Evolutionary conservation across 2,888 invertebrate genomes (phyloP), one percentile per base, ranked within the genome.

Genomic region (Philereme vetulata): DNA sequence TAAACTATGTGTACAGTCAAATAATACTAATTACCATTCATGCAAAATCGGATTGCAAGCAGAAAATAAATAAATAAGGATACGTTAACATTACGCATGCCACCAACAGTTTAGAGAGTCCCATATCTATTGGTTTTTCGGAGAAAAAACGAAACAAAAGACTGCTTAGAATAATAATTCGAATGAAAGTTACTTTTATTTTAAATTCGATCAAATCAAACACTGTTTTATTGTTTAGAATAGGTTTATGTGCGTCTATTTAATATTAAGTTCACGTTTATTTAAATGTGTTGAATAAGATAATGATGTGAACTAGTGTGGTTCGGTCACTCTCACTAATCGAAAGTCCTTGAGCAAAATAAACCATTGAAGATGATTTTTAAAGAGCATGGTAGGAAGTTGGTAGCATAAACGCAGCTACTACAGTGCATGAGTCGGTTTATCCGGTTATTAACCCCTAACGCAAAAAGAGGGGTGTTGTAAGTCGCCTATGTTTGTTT

Each of bases 151-250:
- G 11, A 57, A 56, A 58, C 47, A n/a, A 36, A 44, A 4, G 7
- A 9, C 4, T 61, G 61, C 46, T 62, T 63, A 66, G 67, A 67
- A 69, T 69, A 56, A 51, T 56, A 35, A 69, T 40, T 11, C 35
- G 56, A 60, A 11, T n/a, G 69, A 69, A 67, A 69, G 64, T 44
- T 10, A 36, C 5, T 46, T 46, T 34, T 42, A 36, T 43, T 45
- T 38, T 32, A 43, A 51, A 52, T 48, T 53, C 48, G 48, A 58
- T 44, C 32, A 51, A 51, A 57, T 32, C 34, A 47, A 3, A 6
- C 10, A 56, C 36, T 47, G 48, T 33, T 52, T 48, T 43, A 43
- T 34, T 52, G 21, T 21, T 21, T 21, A 21, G 21, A 21, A 21
- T 52, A 52, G 48, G 43, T 46, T 44, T 36, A 21, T 33, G 7